Evolutionary conservation across 2,797 vertebrate genomes (phyloP).

Genomic region (Eurystomus glaucurus): DNA sequence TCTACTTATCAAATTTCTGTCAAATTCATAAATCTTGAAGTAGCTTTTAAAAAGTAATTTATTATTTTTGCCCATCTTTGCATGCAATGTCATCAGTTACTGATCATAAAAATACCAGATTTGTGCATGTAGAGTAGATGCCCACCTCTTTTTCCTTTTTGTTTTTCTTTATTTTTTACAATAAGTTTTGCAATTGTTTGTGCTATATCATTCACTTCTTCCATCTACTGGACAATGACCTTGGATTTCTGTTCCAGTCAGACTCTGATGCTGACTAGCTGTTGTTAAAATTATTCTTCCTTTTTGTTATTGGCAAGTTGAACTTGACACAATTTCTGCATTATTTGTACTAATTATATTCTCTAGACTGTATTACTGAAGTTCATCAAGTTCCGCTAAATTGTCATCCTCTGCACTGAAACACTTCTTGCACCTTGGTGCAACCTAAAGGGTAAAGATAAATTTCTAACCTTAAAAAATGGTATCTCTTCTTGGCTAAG

Average conservation of each 20-base stretch:
- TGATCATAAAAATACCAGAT: neutral
- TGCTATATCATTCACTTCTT: neutral
- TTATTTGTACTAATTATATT: neutral
- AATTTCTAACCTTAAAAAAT: neutral
- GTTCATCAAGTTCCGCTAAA: fast-evolving
- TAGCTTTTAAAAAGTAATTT: neutral
- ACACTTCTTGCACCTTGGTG: neutral
- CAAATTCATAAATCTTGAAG: neutral
- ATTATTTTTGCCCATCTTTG: neutral
- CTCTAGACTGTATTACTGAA: neutral
- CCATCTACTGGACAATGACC: neutral
- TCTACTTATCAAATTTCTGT: neutral
- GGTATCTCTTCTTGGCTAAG: neutral
- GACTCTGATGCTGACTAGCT: neutral
- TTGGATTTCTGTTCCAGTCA: neutral
- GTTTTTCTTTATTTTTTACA: neutral
- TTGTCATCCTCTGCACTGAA: neutral
- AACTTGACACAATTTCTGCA: neutral
- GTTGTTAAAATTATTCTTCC: neutral
- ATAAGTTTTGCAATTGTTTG: neutral
- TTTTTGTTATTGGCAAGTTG: neutral
- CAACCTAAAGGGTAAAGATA: neutral
- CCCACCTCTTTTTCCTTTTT: fast-evolving
- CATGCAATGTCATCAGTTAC: neutral
- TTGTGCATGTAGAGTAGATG: neutral